Conservation (phyloP, 2,888 invertebrate genomes). For the Mesochorus sp. region DNA sequence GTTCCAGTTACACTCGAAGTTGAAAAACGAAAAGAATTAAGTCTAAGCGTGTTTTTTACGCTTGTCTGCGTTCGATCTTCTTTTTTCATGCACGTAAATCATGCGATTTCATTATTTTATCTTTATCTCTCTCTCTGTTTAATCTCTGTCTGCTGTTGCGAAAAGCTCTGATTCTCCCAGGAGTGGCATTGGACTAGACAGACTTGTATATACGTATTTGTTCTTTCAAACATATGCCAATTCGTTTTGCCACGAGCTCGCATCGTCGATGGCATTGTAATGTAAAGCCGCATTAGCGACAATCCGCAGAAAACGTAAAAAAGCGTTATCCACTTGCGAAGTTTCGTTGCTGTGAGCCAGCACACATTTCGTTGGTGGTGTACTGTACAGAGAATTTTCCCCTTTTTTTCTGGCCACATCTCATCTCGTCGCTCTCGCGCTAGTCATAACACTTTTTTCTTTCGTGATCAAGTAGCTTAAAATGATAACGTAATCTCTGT, state of each 20-base stretch:
- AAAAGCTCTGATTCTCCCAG: slow-evolving; percentile 24
- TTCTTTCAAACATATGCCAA: slow-evolving; percentile 33
- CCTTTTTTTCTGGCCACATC: no score
- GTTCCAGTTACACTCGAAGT: slow-evolving; percentile 20
- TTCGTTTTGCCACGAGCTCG: slow-evolving; percentile 6
- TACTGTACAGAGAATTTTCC: no score
- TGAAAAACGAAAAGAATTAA: slow-evolving; percentile 16
- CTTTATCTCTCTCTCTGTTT: neutral
- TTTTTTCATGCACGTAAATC: slow-evolving; percentile 3
- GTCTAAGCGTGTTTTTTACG: slow-evolving; percentile 25
- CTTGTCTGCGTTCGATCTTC: slow-evolving; percentile 25
- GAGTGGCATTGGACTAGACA: neutral
- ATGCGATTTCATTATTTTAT: slow-evolving; percentile 19
- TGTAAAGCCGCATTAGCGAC: slow-evolving; percentile 49
- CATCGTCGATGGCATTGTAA: slow-evolving; percentile 33
- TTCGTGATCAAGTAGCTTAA: neutral
- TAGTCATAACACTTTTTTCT: neutral
- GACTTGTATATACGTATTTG: neutral
- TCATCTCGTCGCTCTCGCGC: slow-evolving; percentile 12
- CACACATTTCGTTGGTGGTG: no score
- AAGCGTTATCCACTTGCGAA: slow-evolving; percentile 5
- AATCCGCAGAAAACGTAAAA: slow-evolving; percentile 30
- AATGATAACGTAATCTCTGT: no score
- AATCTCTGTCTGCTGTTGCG: slow-evolving; percentile 1
- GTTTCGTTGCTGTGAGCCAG: no score